These are phyloP conservation scores for Tiaroga cobitis DNA, from an alignment of 2,797 vertebrate genomes.

Conservation along the genomic window DNA sequence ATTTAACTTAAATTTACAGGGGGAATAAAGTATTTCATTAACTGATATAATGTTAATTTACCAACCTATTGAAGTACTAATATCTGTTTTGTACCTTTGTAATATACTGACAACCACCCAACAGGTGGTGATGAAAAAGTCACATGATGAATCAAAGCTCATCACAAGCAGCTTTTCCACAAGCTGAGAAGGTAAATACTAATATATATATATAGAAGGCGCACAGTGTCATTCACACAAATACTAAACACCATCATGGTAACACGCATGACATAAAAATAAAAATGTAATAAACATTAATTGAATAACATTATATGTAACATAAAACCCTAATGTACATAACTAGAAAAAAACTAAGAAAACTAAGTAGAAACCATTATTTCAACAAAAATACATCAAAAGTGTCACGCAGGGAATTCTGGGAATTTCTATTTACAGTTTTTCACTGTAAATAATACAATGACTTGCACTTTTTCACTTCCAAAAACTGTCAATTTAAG, in stretches of 20 bases:
- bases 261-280: neutral
- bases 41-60: neutral
- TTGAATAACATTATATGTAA: too few species aligned
- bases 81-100: neutral
- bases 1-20: neutral
- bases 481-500: too few species aligned
- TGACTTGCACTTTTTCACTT: too few species aligned
- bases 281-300: neutral
- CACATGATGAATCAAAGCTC: constrained; percentile 3
- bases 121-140: neutral
- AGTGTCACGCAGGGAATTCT: too few species aligned
- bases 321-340: too few species aligned
- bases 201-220: neutral
- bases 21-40: neutral
- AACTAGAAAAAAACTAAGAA: too few species aligned
- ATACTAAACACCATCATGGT: neutral
- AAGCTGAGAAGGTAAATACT: neutral
- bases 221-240: neutral
- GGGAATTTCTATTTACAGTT: too few species aligned
- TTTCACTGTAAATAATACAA: too few species aligned
- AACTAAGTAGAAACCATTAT: too few species aligned
- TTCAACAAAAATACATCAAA: too few species aligned
- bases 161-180: neutral
- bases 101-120: neutral
- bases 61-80: neutral